Evolutionary conservation across 2,113 vertebrate genomes (phyloP).

Genomic region (Balaeniceps rex): DNA sequence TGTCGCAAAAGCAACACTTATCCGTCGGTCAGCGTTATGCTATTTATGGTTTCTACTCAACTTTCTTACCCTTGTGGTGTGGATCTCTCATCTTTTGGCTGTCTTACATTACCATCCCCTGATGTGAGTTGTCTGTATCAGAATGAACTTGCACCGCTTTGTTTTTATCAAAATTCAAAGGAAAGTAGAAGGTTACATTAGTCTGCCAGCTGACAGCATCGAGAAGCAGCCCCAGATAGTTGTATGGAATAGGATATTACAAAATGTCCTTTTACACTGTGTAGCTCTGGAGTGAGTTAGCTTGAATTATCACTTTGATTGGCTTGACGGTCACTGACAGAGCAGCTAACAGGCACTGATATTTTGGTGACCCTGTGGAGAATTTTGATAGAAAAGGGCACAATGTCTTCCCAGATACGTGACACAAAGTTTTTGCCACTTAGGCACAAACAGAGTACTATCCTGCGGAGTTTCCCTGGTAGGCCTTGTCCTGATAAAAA

Average conservation of each 20-base stretch:
- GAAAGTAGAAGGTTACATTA: background rate
- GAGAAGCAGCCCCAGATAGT: background rate
- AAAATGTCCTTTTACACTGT: background rate
- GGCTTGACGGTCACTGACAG: background rate
- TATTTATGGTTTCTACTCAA: background rate
- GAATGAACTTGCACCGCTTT: background rate
- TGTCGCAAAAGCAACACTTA: background rate
- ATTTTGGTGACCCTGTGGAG: background rate
- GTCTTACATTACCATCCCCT: background rate
- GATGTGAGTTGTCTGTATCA: background rate
- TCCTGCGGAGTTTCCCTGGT: background rate
- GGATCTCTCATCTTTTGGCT: background rate
- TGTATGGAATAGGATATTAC: background rate
- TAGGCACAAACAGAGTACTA: background rate
- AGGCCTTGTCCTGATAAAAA: background rate
- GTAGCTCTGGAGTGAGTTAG: background rate
- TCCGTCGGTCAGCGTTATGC: rapidly evolving
- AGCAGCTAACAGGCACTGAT: background rate
- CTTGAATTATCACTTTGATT: background rate
- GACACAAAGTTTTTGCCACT: background rate
- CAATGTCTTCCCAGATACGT: background rate
- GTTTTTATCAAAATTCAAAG: background rate
- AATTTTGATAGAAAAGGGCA: background rate
- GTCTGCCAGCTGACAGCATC: background rate
- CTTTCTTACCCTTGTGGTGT: background rate